Evolutionary conservation across 1,140 invertebrate genomes (phyloP).

Genomic region (Megalonaias nervosa): DNA sequence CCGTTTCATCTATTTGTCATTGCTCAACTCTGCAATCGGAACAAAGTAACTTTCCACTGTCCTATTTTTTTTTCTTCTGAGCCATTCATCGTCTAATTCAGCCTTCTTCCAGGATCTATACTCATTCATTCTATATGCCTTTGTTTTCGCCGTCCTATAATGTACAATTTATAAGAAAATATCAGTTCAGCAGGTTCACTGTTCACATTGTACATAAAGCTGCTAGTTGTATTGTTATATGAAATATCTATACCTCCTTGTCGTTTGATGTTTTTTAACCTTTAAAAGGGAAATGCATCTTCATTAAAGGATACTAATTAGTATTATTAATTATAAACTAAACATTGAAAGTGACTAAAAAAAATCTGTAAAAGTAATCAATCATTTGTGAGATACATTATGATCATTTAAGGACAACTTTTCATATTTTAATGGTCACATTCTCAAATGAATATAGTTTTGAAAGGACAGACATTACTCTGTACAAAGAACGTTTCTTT

Average conservation of each 20-base stretch:
- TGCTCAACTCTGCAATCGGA: neutral
- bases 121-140: constrained; percentile 16
- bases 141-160: constrained; percentile 18
- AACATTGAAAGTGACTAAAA: neutral
- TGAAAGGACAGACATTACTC: neutral
- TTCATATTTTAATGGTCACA: neutral
- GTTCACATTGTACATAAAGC: neutral
- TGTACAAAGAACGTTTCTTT: no score
- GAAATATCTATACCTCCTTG: neutral
- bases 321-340: neutral
- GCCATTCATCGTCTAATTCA: constrained; percentile 17
- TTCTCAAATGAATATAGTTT: neutral
- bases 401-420: constrained; percentile 1
- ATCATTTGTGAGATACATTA: constrained; percentile 7
- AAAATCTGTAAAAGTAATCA: neutral
- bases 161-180: constrained; percentile 1
- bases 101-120: constrained; percentile 16
- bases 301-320: neutral
- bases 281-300: neutral
- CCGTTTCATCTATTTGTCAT: constrained; percentile 3
- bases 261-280: neutral
- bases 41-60: constrained; percentile 10
- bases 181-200: neutral
- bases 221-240: neutral
- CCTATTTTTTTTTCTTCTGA: neutral